phyloP scores from a whole-genome alignment of 1,140 invertebrate genomes.

The Ips typographus region DNA sequence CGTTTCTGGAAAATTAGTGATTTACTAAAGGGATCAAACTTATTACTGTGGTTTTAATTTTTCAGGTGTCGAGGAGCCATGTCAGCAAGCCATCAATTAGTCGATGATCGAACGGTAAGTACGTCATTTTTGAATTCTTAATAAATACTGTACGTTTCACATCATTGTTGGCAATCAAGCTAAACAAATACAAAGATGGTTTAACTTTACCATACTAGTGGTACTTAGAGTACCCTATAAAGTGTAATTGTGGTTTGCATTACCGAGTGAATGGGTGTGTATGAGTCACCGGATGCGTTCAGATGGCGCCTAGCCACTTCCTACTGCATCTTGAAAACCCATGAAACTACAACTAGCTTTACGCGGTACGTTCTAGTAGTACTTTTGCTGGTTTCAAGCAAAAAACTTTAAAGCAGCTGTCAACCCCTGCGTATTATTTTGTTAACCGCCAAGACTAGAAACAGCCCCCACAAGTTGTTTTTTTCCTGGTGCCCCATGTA shows the following conservation, averaged over 20 bases:
- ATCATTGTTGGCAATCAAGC: too few relatives aligned
- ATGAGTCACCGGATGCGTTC: constrained; percentile 21
- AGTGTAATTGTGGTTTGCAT: background rate
- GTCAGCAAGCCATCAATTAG: background rate
- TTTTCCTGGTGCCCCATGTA: background rate
- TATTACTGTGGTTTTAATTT: background rate
- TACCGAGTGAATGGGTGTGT: constrained; percentile 8
- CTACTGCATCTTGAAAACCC: background rate
- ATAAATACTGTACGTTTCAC: too few relatives aligned
- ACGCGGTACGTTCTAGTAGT: too few relatives aligned
- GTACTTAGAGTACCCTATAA: too few relatives aligned
- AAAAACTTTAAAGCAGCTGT: too few relatives aligned
- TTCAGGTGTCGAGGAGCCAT: constrained; percentile 11
- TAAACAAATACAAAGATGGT: too few relatives aligned
- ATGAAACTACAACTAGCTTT: too few relatives aligned
- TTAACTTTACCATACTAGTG: too few relatives aligned
- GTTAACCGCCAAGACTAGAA: background rate
- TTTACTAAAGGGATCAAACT: background rate
- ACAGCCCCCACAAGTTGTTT: background rate
- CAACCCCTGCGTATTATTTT: background rate
- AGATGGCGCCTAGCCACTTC: constrained; percentile 22
- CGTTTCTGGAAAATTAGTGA: background rate
- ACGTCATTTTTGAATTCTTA: background rate
- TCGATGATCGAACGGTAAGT: constrained; percentile 17
- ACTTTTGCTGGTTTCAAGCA: too few relatives aligned